Conservation (phyloP, 2,888 invertebrate species). For the Tenthredo livida region DNA sequence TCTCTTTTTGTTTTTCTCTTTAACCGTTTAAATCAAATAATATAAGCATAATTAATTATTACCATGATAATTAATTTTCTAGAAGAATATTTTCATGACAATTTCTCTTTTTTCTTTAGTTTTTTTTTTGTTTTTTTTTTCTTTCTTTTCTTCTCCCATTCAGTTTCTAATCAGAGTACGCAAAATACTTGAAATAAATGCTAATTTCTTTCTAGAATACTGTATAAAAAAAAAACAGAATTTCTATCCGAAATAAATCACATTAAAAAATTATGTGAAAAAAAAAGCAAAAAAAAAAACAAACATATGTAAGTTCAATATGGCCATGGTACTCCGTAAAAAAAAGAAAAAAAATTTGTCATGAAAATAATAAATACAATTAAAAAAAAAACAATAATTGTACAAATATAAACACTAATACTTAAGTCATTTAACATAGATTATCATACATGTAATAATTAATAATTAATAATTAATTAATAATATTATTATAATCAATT, state of each 20-base stretch:
- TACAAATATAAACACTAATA: conserved; percentile 45
- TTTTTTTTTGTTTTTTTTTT: not conserved
- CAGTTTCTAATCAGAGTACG: not conserved
- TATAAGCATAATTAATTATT: not conserved
- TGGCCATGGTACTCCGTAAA: not conserved
- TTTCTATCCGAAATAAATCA: not conserved
- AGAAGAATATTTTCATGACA: conserved; percentile 48
- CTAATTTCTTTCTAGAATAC: conserved; percentile 40
- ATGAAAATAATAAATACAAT: conserved; percentile 49
- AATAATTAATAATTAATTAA: not conserved
- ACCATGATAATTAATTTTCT: not conserved
- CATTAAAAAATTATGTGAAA: not conserved
- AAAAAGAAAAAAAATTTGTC: not conserved
- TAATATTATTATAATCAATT: not conserved
- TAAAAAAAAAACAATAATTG: conserved; percentile 14
- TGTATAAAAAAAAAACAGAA: not conserved
- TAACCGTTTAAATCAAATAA: not conserved
- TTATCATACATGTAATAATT: conserved; percentile 38
- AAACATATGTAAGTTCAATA: not conserved
- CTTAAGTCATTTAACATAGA: conserved; percentile 41
- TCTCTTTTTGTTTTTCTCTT: not conserved
- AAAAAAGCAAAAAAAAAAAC: not conserved
- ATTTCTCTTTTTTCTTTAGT: not conserved
- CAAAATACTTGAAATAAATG: conserved; percentile 49
- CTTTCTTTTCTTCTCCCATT: too few relatives aligned